These are phyloP conservation scores for Rhadinocentrus ornatus DNA, from an alignment of 2,797 vertebrate genomes.

Conservation along the genomic window DNA sequence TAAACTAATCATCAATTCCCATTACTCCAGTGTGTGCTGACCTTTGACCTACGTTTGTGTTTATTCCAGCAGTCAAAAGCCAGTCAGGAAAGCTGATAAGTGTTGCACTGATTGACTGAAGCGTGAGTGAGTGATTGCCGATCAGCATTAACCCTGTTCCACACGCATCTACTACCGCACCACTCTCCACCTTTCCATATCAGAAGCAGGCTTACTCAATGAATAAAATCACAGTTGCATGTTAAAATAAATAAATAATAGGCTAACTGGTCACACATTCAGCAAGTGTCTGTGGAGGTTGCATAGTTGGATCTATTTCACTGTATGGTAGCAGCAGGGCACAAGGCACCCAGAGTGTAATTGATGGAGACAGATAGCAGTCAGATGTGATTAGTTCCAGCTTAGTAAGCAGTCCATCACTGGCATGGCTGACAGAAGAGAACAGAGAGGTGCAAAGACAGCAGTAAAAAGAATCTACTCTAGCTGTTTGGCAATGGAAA, in stretches of 20 bases:
- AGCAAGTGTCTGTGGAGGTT: slow-evolving; percentile 41
- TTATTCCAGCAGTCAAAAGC: slow-evolving; percentile 16
- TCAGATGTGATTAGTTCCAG: slow-evolving; percentile 79
- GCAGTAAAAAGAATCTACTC: slow-evolving; percentile 25
- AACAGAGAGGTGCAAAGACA: slow-evolving; percentile 57
- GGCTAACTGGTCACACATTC: slow-evolving; percentile 16
- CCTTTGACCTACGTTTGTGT: slow-evolving; percentile 17
- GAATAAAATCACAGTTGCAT: slow-evolving; percentile 10
- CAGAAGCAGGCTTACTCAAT: slow-evolving; percentile 25
- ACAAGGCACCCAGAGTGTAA: slow-evolving; percentile 67
- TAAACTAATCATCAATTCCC: slow-evolving; percentile 6
- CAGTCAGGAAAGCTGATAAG: slow-evolving; percentile 21
- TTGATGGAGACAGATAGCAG: slow-evolving; percentile 79
- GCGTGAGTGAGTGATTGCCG: slow-evolving; percentile 44
- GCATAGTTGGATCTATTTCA: slow-evolving; percentile 45
- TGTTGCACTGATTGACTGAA: slow-evolving; percentile 19
- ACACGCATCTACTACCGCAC: slow-evolving; percentile 5
- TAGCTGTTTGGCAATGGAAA: not conserved
- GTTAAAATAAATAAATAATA: slow-evolving; percentile 11
- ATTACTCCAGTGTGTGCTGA: not conserved
- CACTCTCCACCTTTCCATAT: not conserved
- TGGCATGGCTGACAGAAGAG: slow-evolving; percentile 51
- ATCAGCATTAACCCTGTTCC: slow-evolving; percentile 28
- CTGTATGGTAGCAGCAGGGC: slow-evolving; percentile 46
- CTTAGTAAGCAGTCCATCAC: slow-evolving; percentile 66